phyloP scores from a whole-genome alignment of 2,113 vertebrate species.

The Lasiurus borealis region DNA sequence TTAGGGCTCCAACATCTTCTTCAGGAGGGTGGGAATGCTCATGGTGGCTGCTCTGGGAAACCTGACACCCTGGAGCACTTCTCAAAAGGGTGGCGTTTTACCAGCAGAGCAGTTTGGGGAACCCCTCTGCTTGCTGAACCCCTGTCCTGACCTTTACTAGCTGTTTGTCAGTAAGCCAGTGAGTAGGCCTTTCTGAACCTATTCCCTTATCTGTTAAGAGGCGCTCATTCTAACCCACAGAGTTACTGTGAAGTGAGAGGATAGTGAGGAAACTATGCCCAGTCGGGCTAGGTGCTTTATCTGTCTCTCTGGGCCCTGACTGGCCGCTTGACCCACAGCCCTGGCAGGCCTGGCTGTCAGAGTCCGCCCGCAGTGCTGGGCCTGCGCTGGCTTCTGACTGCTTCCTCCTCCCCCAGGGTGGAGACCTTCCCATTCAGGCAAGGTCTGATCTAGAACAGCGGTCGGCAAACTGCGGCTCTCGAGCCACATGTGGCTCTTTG shows the following conservation, averaged over 20 bases:
- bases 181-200: background rate
- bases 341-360: background rate
- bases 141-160: background rate
- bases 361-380: no score
- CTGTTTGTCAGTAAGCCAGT: background rate
- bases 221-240: fast-evolving
- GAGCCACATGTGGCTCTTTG: no score
- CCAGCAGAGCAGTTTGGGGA: background rate
- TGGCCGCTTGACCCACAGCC: background rate
- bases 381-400: background rate
- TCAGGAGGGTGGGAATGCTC: background rate
- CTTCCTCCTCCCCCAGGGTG: background rate
- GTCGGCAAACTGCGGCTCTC: no score
- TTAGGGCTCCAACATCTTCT: no score
- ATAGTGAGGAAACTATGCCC: fast-evolving
- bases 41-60: background rate
- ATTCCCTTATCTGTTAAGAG: background rate
- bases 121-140: background rate
- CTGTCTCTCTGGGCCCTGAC: background rate
- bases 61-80: background rate
- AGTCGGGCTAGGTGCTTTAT: background rate
- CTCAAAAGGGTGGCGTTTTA: background rate
- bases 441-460: no score
- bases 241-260: background rate
- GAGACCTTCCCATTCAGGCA: background rate